These are phyloP conservation scores for Acanthacorydalis orientalis DNA, from an alignment of 2,888 invertebrate species.

Conservation along the genomic window DNA sequence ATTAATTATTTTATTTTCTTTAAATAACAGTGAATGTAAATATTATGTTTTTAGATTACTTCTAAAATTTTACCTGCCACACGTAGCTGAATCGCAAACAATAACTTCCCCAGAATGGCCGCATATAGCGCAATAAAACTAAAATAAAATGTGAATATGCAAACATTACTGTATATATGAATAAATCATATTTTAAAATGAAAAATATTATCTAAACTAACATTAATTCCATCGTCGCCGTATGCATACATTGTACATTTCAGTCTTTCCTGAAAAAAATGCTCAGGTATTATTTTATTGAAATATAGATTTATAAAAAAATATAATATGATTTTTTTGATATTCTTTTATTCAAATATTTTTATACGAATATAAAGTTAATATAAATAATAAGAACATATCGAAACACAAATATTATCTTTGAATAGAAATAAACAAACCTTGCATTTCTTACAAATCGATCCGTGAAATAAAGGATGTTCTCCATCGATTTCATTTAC, in stretches of 20 bases:
- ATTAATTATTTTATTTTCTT: not conserved
- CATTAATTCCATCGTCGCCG: conserved; percentile 23
- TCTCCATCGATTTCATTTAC: conserved; percentile 8
- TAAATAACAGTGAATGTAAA: not conserved
- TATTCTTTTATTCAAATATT: too few species aligned
- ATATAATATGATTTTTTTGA: too few species aligned
- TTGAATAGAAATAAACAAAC: conserved; percentile 12
- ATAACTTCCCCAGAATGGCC: conserved; percentile 19
- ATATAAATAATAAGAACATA: too few species aligned
- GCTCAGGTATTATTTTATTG: not conserved
- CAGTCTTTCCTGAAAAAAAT: conserved; percentile 13
- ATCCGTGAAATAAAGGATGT: conserved; percentile 22
- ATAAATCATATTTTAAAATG: conserved; percentile 1
- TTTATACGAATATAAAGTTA: too few species aligned
- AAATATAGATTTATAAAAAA: too few species aligned
- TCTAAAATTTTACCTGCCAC: conserved; percentile 17
- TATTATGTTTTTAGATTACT: not conserved
- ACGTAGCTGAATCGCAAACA: conserved; percentile 20
- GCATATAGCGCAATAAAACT: conserved; percentile 22
- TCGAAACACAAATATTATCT: not conserved
- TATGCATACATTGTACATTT: conserved; percentile 19
- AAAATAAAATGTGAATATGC: conserved; percentile 5
- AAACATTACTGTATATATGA: not conserved
- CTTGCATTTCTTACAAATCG: conserved; percentile 20
- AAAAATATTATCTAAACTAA: conserved; percentile 14